Conservation (phyloP, 1,140 invertebrate species). For the Asbolus verrucosus region DNA sequence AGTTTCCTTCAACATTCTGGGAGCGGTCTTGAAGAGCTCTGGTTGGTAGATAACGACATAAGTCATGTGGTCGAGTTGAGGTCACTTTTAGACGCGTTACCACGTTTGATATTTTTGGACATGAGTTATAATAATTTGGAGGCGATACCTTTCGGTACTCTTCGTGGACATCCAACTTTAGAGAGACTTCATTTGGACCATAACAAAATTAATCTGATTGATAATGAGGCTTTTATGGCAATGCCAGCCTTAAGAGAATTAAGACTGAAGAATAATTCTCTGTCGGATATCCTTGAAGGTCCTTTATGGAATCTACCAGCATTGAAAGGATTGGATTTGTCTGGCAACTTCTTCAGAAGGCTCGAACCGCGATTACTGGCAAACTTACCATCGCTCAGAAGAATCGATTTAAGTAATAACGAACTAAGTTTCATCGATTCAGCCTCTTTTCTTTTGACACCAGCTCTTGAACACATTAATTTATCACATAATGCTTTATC, state of each 20-base stretch:
- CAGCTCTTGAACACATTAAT: constrained; percentile 81
- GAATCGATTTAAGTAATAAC: constrained; percentile 85
- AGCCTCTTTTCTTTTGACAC: constrained; percentile 77
- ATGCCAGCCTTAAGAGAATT: constrained; percentile 87
- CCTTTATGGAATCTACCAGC: constrained; percentile 86
- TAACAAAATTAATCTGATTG: constrained; percentile 79
- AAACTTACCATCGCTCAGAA: constrained; percentile 80
- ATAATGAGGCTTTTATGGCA: constrained; percentile 80
- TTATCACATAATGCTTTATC: constrained; percentile 79
- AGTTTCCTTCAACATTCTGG: constrained; percentile 80
- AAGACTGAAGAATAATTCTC: constrained; percentile 81
- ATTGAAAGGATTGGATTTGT: constrained; percentile 84
- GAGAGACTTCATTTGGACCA: constrained; percentile 85
- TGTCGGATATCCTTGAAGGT: constrained; percentile 71
- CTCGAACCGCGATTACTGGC: constrained; percentile 78
- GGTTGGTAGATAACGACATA: constrained; percentile 80
- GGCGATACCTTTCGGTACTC: constrained; percentile 78
- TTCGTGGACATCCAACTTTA: constrained; percentile 81
- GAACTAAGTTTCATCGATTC: constrained; percentile 77
- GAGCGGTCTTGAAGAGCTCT: constrained; percentile 80
- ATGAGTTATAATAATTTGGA: constrained; percentile 80
- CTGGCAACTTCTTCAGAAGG: constrained; percentile 79
- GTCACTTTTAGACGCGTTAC: constrained; percentile 80
- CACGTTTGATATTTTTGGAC: constrained; percentile 80
- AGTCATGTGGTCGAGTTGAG: constrained; percentile 77